Evolutionary conservation across 2,113 vertebrate genomes (phyloP), one percentile per base, ranked within the genome.

Genomic region (Sisor rabdophorus): DNA sequence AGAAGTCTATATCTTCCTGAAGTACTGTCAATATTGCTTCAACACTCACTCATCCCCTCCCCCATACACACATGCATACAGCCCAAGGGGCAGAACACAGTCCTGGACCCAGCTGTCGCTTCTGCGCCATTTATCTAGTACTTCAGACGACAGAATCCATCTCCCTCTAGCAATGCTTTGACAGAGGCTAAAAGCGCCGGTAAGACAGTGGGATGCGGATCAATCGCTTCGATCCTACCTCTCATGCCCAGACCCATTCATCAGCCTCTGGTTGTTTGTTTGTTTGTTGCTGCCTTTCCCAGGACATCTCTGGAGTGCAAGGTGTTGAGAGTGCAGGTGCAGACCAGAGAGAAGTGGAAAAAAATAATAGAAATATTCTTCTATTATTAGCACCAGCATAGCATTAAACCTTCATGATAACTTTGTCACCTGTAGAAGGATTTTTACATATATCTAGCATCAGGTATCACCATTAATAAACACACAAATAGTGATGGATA

Each of bases 181-280:
- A 92, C 89, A 90, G 89, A 87, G 86, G 87, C 87, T 89, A 91
- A 90, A 91, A 92, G 88, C 87, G 86, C 86, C 84, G 84, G 88
- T 88, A 88, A 91, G 89, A 89, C 90, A 89, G 86, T 82, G 77
- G 79, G 85, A 74, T 54, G 73, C 32, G 48, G 87, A 91, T 92
- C 91, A 90, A 92, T 91, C 83, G 80, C 85, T 92, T 92, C 88
- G 89, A 92, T 91, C 85, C 81, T 71, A 52, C 75, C 81, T 86
- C 85, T 82, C 84, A 79, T 87, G 89, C 86, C 87, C 79, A 81
- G 81, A 86, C 83, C 81, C 84, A 83, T 90, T 89, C 89, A 88
- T 91, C 87, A 89, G 85, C 82, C 84, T 59, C 82, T 87, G 82
- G 84, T 88, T 85, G 88, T 85, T 71, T 80, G 80, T 81, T 73